Evolutionary conservation across 2,797 vertebrate species (phyloP), one percentile per base, ranked within the genome.

Genomic region (Esox masquinongy): DNA sequence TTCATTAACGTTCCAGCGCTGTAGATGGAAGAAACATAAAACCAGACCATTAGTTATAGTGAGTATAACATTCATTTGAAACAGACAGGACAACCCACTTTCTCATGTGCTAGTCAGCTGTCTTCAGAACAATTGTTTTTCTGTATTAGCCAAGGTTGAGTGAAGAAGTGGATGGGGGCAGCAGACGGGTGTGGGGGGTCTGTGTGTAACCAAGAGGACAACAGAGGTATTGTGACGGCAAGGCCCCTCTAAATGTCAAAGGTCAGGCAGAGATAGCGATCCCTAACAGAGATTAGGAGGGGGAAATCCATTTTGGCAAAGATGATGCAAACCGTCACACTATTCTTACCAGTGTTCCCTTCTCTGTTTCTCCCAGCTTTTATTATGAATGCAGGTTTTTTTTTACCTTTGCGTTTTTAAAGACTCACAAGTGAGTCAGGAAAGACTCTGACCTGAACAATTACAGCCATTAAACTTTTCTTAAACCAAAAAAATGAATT

Each of bases 1-100:
- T 19, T 49, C 29, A 66, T 68, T 29, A 47, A 68, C 9, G 47
- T 74, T 68, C 75, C 75, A 75, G 68, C 63, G 75, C 79, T 80
- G 71, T 43, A 63, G 50, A 67, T 7, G 70, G 63, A 71, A 12
- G 3, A 64, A 24, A 43, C n/a, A 67, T 24, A 71, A 22, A 34
- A 34, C n/a, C 43, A 36, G 15, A 34, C n/a, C 12, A 2, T 68
- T 51, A 63, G 50, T 4, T 5, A 19, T 19, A n/a, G 17, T 39
- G 17, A 39, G 66, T 68, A n/a, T n/a, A 49, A 2, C 68, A 50
- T 17, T 1, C 7, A 34, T 22, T 68, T 39, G 9, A 17, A 68
- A 49, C 68, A 59, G 31, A 61, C 19, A n/a, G 22, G 8, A 15
- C 19, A 56, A 56, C n/a, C 53, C 19, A 72, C 12, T 72, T 51